These are phyloP conservation scores for Drosophila quinaria DNA, from an alignment of 2,888 invertebrate genomes.

Conservation along the genomic window DNA sequence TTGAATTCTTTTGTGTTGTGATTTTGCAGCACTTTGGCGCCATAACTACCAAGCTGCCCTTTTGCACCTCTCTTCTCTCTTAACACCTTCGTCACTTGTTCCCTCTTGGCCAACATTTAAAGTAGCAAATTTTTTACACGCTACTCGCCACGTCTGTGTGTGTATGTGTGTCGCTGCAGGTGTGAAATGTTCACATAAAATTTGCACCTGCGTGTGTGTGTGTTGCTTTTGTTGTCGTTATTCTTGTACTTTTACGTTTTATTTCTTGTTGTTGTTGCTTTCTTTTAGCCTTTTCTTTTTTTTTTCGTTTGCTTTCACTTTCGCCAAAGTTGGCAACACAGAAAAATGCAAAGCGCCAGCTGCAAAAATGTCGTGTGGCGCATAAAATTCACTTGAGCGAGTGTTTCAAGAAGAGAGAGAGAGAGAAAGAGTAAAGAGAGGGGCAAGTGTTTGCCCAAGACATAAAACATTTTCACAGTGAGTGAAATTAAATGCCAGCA, in stretches of 20 bases:
- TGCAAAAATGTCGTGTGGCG: constrained; percentile 75
- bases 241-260: constrained; percentile 19
- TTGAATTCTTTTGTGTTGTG: constrained; percentile 80
- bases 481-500: constrained; percentile 81
- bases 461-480: constrained; percentile 80
- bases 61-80: not conserved
- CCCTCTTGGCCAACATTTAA: constrained; percentile 67
- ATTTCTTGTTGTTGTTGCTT: constrained; percentile 14
- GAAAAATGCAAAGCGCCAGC: constrained; percentile 64
- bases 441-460: constrained; percentile 77
- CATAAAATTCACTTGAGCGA: constrained; percentile 72
- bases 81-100: constrained; percentile 8
- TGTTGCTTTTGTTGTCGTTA: constrained; percentile 32
- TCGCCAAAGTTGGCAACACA: constrained; percentile 47
- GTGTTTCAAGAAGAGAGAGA: constrained; percentile 1
- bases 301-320: constrained; percentile 65
- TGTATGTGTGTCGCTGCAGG: constrained; percentile 53
- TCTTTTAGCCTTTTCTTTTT: constrained; percentile 27
- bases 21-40: constrained; percentile 77
- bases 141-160: constrained; percentile 26
- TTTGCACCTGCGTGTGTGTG: constrained; percentile 64
- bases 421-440: not conserved
- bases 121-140: constrained; percentile 72
- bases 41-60: constrained; percentile 29
- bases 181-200: constrained; percentile 79